These are phyloP conservation scores for Donacobius atricapilla DNA, from an alignment of 2,113 vertebrate genomes.

Conservation along the genomic window DNA sequence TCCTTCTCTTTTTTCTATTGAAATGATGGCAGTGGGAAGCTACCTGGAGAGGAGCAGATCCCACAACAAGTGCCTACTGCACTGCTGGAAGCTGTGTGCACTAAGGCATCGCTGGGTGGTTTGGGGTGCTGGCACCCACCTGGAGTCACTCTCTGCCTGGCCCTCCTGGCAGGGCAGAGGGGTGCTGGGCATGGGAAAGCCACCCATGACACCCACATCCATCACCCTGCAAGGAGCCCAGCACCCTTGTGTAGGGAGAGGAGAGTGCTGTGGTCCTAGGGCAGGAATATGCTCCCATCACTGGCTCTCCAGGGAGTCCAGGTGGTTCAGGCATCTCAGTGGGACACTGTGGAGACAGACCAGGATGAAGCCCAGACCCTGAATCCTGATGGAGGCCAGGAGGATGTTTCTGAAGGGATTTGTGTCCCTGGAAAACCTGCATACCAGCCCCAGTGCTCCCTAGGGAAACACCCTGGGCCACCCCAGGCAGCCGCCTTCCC, in stretches of 20 bases:
- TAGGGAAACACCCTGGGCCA: rapidly evolving
- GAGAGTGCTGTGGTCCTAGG: not conserved
- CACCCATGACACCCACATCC: not conserved
- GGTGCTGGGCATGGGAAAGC: not conserved
- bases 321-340: rapidly evolving
- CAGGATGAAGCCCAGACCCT: not conserved
- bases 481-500: rapidly evolving
- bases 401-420: not conserved
- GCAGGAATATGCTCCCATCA: not conserved
- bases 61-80: not conserved
- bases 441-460: not conserved
- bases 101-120: rapidly evolving
- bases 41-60: not conserved
- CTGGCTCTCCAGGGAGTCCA: not conserved
- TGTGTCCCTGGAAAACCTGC: not conserved
- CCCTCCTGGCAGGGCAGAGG: not conserved
- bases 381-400: not conserved
- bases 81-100: rapidly evolving
- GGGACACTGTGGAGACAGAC: not conserved
- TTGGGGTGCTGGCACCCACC: not conserved
- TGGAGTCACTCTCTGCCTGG: rapidly evolving
- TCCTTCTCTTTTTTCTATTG: not conserved
- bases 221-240: not conserved
- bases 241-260: not conserved
- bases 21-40: not conserved